Evolutionary conservation across 2,888 invertebrate species (phyloP).

Genomic region (Tipula lateralis): DNA sequence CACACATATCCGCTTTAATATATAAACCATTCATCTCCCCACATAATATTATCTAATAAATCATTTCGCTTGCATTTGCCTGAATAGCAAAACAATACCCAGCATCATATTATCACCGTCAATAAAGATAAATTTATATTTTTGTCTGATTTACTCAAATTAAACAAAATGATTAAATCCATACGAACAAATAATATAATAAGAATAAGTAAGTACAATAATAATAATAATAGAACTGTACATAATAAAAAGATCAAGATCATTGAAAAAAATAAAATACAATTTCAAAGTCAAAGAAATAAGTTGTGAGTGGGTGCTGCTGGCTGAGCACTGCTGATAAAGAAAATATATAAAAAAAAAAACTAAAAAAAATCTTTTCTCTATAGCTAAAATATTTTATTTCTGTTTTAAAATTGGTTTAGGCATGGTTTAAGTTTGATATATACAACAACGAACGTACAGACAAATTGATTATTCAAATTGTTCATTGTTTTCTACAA

Average conservation of each 20-base stretch:
- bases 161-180: background rate
- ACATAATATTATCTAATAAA: background rate
- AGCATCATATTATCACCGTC: background rate
- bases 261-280: background rate
- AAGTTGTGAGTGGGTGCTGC: background rate
- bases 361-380: background rate
- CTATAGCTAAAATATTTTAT: background rate
- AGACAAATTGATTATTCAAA: constrained; percentile 4
- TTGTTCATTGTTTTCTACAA: background rate
- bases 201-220: background rate
- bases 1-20: background rate
- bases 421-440: background rate
- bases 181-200: background rate
- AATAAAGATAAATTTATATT: background rate
- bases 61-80: background rate
- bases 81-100: background rate
- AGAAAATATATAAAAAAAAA: no score
- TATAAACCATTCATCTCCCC: background rate
- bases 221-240: background rate
- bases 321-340: background rate
- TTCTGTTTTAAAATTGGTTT: background rate
- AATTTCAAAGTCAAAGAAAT: constrained; percentile 1
- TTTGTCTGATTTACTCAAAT: background rate
- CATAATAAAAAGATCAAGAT: background rate
- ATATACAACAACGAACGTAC: background rate